Evolutionary conservation across 2,113 vertebrate species (phyloP), one percentile per base, ranked within the genome.

Genomic region (Semnornis frantzii): DNA sequence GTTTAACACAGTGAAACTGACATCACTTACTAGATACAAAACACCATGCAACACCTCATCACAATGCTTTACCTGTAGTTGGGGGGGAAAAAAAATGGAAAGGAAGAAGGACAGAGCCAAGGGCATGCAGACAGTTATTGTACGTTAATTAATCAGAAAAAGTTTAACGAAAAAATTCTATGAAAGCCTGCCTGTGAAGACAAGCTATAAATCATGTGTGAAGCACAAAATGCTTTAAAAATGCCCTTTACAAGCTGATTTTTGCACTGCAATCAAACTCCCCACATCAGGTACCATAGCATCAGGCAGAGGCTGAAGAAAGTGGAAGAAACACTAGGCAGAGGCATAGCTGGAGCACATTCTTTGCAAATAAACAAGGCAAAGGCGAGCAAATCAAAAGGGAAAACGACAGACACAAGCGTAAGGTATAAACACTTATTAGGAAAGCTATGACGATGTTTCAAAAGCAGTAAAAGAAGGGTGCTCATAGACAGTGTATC

Each of bases 61-160:
- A 57, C 1, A 0, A 2, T 1, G 1, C 11, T 42, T 66, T 10
- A 2, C n/a, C 25, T 18, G 12, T 4, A 24, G 8, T 0, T 70
- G 28, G 50, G 50, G 50, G 48, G 14, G 20, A 31, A 37, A 15
- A 12, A 48, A 71, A 8, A 48, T 42, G 44, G 74, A 85, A 70
- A 71, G 48, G 37, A 91, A 25, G 12, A 85, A 70, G 9, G 31
- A 82, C 75, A 60, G 90, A 91, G 65, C 18, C 44, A 87, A 80
- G 37, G 64, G 64, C 50, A 72, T 2, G 4, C 33, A 93, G 31
- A 84, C 5, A 60, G 57, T 54, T 90, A 75, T 1, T 69, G 50
- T 13, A 78, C 44, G 39, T 62, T 62, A 92, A 87, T 78, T 90
- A 75, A 66, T 85, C 44, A 86, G 62, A 60, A 88, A 15, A 85